A percentile compares a stretch with the other conserved stretches of the same genome.
Conservation (phyloP, 2,113 vertebrate species). For the Pseudopipra pipra region DNA sequence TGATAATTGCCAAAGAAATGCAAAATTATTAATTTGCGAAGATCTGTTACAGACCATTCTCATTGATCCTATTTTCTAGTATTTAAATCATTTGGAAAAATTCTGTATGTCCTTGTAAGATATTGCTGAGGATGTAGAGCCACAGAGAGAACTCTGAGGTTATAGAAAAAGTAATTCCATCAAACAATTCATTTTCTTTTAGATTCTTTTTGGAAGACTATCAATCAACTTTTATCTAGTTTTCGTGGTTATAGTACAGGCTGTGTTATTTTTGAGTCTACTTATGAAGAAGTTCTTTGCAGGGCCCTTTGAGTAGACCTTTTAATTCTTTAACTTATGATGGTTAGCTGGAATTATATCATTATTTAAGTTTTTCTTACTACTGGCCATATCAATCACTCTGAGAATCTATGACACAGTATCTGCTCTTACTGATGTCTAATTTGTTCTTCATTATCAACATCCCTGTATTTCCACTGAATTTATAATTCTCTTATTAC, state of each 20-base stretch:
- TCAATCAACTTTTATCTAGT: background rate
- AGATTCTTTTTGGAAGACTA: background rate
- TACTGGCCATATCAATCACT: background rate
- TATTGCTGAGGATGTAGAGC: background rate
- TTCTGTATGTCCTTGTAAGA: background rate
- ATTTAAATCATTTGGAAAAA: background rate
- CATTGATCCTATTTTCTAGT: background rate
- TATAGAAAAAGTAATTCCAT: background rate
- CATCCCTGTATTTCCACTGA: background rate
- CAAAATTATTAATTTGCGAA: background rate
- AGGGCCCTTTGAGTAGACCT: background rate
- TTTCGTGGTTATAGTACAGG: background rate
- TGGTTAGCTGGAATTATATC: background rate
- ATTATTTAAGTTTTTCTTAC: background rate
- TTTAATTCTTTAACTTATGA: background rate
- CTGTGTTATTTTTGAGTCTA: background rate
- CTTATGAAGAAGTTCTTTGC: background rate
- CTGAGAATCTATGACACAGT: background rate
- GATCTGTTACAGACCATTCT: background rate
- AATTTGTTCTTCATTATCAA: background rate
- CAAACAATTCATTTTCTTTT: background rate
- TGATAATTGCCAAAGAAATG: background rate
- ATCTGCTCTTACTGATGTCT: background rate
- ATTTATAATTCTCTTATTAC: background rate
- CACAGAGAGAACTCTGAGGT: background rate